phyloP scores from a whole-genome alignment of 2,888 invertebrate species.

The Latheticus oryzae region DNA sequence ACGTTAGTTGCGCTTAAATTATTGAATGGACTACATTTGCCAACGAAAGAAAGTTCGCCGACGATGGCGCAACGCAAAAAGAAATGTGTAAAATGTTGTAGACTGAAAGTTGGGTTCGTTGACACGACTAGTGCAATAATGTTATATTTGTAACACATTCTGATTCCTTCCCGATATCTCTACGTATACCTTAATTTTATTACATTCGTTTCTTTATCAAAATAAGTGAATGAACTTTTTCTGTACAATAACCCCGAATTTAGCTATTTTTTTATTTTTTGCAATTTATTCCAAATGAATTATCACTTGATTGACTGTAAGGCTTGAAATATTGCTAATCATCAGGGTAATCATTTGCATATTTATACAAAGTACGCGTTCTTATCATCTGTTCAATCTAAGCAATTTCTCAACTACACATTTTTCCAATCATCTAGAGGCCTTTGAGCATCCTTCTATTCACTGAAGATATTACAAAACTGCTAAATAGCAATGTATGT shows the following conservation, averaged over 20 bases:
- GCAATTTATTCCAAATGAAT: too few relatives aligned
- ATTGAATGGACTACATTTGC: constrained; percentile 46
- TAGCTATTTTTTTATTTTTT: too few relatives aligned
- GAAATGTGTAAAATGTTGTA: constrained; percentile 68
- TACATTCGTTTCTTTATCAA: constrained; percentile 31
- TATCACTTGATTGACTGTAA: too few relatives aligned
- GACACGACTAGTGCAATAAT: constrained; percentile 51
- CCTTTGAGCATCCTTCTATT: constrained; percentile 30
- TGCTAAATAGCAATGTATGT: constrained; percentile 18
- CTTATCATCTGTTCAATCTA: constrained; percentile 22
- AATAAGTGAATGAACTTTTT: constrained; percentile 34
- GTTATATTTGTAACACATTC: constrained; percentile 55
- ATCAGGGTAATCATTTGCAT: constrained; percentile 14
- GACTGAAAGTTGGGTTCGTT: constrained; percentile 67
- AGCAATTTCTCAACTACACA: constrained; percentile 22
- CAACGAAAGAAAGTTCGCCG: constrained; percentile 56
- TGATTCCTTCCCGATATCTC: constrained; percentile 41
- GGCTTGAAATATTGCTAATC: constrained; percentile 2
- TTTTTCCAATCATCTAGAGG: constrained; percentile 25
- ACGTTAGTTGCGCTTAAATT: constrained; percentile 30
- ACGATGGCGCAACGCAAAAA: constrained; percentile 67
- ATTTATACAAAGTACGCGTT: constrained; percentile 14
- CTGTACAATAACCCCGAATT: too few relatives aligned
- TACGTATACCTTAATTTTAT: constrained; percentile 34
- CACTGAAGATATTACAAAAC: constrained; percentile 20